phyloP scores from a whole-genome alignment of 2,888 invertebrate genomes.

The Nysson spinosus region DNA sequence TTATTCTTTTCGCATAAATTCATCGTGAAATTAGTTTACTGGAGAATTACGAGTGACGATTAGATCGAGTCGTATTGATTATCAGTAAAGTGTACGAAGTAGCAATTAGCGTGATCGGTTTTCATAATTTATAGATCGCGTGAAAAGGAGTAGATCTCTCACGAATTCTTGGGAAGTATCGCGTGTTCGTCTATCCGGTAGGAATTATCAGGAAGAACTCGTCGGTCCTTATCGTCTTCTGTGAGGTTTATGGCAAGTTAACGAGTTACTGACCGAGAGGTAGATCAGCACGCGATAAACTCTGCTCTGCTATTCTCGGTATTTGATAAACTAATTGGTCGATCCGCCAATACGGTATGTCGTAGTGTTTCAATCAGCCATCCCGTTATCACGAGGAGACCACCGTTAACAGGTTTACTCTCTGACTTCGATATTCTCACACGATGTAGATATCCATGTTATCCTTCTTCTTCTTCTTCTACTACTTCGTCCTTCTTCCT shows the following conservation, averaged over 20 bases:
- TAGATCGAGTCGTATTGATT: too few relatives aligned
- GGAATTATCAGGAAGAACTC: constrained; percentile 38
- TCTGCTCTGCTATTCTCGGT: constrained; percentile 50
- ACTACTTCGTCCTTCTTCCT: not conserved
- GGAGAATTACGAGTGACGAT: too few relatives aligned
- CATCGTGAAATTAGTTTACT: too few relatives aligned
- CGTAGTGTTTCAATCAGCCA: constrained; percentile 49
- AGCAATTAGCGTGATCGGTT: too few relatives aligned
- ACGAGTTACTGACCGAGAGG: constrained; percentile 49
- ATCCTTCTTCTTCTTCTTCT: constrained; percentile 3
- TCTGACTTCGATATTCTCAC: constrained; percentile 35
- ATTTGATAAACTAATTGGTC: constrained; percentile 60
- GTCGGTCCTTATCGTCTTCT: constrained; percentile 43
- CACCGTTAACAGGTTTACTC: constrained; percentile 47
- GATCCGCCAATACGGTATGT: constrained; percentile 36
- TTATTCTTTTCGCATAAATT: too few relatives aligned
- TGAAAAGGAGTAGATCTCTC: too few relatives aligned
- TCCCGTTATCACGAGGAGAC: constrained; percentile 62
- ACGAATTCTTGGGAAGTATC: constrained; percentile 4
- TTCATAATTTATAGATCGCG: too few relatives aligned
- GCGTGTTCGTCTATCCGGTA: constrained; percentile 12
- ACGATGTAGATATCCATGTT: constrained; percentile 9
- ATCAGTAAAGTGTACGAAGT: too few relatives aligned
- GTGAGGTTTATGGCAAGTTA: constrained; percentile 48
- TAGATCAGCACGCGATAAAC: constrained; percentile 50